phyloP scores from a whole-genome alignment of 53 echinoderm and acorn worm genomes.

The Temnopleurus reevesii region DNA sequence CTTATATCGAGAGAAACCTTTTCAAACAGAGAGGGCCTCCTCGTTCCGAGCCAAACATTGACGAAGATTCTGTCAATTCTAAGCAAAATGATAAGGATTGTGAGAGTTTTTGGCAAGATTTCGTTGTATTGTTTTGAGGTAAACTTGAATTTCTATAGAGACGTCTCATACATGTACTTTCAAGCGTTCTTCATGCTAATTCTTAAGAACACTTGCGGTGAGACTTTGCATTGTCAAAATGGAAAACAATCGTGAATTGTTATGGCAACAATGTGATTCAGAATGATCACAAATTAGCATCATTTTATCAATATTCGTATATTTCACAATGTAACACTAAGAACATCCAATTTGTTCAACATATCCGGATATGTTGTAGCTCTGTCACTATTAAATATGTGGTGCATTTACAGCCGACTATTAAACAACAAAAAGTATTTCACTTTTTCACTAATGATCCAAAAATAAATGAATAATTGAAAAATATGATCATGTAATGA shows the following conservation, averaged over 20 bases:
- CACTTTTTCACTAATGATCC: too few relatives aligned
- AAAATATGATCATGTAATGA: too few relatives aligned
- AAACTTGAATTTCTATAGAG: background rate
- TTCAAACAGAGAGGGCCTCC: background rate
- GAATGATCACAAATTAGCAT: too few relatives aligned
- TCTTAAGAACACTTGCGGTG: background rate
- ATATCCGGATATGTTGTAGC: too few relatives aligned
- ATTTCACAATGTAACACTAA: too few relatives aligned
- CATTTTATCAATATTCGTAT: too few relatives aligned
- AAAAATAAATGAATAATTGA: too few relatives aligned
- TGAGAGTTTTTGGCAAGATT: conserved; percentile 37
- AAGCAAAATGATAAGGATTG: conserved; percentile 14
- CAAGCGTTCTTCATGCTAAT: background rate
- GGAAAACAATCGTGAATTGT: background rate
- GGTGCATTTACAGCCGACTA: too few relatives aligned
- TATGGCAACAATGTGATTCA: too few relatives aligned
- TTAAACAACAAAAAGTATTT: too few relatives aligned
- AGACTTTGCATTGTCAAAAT: background rate
- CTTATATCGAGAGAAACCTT: background rate
- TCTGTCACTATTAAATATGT: too few relatives aligned
- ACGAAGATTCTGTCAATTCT: conserved; percentile 53
- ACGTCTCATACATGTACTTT: background rate
- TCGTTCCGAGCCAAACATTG: background rate
- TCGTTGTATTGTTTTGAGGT: conserved; percentile 6
- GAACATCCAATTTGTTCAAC: too few relatives aligned